Evolutionary conservation across 1,140 invertebrate genomes (phyloP), one percentile per base, ranked within the genome.

Genomic region (Theocolax elegans): DNA sequence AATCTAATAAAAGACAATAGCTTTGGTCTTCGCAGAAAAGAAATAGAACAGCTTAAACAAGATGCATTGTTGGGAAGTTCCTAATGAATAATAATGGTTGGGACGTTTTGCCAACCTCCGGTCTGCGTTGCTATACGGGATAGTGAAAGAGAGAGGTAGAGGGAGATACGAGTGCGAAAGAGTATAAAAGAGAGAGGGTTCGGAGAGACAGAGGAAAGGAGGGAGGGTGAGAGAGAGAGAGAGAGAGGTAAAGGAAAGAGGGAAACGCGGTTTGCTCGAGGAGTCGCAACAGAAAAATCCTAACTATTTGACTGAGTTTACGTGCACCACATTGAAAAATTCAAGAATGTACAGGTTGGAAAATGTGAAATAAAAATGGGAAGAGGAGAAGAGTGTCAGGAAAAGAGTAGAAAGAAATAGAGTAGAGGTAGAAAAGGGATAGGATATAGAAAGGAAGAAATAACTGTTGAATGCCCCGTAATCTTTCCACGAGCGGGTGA

Each of bases 21-120:
- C 42, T 25, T 64, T 17, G 38, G 9, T 17, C 10, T 51, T 21
- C 46, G 4, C n/a, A 42, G 48, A 58, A 58, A 58, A 42, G 54
- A 65, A 35, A 12, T 12, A 44, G 46, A 49, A 64, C n/a, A 44
- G 31, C 63, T 65, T 65, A 65, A 65, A 25, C 25, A 65, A 49
- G 48, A 65, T 25, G 49, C 46, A 65, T 65, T 17, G 63, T 53
- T 27, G 46, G 63, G 29, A 65, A 27, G 7, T 29, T 27, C 29
- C 31, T 65, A 53, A 65, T 65, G 63, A 65, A 65, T 65, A 65
- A 53, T 48, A 65, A 65, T 65, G 63, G 63, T 44, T n/a, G 23
- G 25, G 17, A 62, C 54, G 15, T 42, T 58, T 58, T 58, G 31
- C 54, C 54, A 10, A 21, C 54, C 31, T 42, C 17, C 42, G 15